Percentiles rank a stretch among this genome's conserved stretches.
Conservation (phyloP, 1,140 invertebrate species). For the Sarcophaga peregrina region DNA sequence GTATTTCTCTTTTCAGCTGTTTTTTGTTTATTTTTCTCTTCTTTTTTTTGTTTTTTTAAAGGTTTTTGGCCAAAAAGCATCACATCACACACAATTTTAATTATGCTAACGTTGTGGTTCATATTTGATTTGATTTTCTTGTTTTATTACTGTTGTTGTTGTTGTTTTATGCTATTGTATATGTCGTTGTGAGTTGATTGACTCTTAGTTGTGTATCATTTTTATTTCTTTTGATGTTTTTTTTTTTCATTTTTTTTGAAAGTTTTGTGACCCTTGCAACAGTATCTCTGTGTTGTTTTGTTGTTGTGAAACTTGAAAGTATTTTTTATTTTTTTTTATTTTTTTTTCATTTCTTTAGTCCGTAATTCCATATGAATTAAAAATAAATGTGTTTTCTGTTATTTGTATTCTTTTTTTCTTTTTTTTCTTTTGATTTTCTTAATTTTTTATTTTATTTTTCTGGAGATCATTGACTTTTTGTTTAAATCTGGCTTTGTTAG, state of each 20-base stretch:
- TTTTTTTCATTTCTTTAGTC: background rate
- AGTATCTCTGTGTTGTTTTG: background rate
- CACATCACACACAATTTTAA: background rate
- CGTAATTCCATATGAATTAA: too few relatives aligned
- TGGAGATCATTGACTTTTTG: constrained; percentile 40
- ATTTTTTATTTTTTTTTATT: constrained; percentile 23
- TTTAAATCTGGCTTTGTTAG: constrained; percentile 29
- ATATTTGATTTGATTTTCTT: background rate
- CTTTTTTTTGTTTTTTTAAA: too few relatives aligned
- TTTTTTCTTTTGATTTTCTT: background rate
- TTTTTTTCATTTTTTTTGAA: constrained; percentile 34
- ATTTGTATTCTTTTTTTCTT: too few relatives aligned
- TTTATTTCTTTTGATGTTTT: constrained; percentile 14
- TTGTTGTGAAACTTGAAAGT: constrained; percentile 40
- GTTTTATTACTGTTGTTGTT: too few relatives aligned
- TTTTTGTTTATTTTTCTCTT: background rate
- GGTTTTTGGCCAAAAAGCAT: background rate
- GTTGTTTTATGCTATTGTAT: background rate
- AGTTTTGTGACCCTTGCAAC: constrained; percentile 37
- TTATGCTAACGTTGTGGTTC: constrained; percentile 1
- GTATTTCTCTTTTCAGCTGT: background rate
- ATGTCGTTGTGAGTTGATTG: constrained; percentile 21
- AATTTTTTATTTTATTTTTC: constrained; percentile 22
- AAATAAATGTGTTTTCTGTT: too few relatives aligned
- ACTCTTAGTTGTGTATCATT: background rate